Percentiles rank a stretch among this genome's conserved stretches.
phyloP scores from a whole-genome alignment of 2,797 vertebrate species.

The Periparus ater region DNA sequence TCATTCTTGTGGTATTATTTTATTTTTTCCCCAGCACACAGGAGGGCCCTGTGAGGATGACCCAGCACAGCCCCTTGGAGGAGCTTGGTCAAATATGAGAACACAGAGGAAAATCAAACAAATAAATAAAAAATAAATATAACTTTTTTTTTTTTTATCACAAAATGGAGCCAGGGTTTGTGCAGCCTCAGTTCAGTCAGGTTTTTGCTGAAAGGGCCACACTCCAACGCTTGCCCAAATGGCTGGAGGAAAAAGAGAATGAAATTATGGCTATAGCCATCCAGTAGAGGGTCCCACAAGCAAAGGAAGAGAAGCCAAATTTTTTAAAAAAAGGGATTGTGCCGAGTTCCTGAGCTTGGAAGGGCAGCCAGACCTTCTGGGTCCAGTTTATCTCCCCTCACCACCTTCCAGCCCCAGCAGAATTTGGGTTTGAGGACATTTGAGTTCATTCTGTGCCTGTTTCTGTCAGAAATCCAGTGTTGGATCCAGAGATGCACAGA shows the following conservation, averaged over 20 bases:
- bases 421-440: background rate
- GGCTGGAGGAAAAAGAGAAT: background rate
- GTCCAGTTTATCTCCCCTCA: background rate
- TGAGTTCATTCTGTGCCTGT: fast-evolving
- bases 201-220: background rate
- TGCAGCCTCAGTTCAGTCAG: background rate
- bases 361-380: background rate
- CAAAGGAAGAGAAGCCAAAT: background rate
- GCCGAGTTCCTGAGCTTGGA: fast-evolving
- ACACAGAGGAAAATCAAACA: background rate
- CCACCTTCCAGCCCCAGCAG: background rate
- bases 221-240: background rate
- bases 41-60: background rate
- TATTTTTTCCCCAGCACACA: background rate
- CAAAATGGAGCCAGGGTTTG: background rate
- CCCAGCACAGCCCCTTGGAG: background rate
- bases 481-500: no score
- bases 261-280: background rate
- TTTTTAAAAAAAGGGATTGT: fast-evolving
- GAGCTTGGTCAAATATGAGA: background rate
- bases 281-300: fast-evolving
- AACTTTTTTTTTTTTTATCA: background rate
- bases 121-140: background rate
- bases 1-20: background rate
- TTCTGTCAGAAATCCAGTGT: background rate